These are phyloP conservation scores for Mythimna vitellina DNA, from an alignment of 2,888 invertebrate species.

Conservation along the genomic window DNA sequence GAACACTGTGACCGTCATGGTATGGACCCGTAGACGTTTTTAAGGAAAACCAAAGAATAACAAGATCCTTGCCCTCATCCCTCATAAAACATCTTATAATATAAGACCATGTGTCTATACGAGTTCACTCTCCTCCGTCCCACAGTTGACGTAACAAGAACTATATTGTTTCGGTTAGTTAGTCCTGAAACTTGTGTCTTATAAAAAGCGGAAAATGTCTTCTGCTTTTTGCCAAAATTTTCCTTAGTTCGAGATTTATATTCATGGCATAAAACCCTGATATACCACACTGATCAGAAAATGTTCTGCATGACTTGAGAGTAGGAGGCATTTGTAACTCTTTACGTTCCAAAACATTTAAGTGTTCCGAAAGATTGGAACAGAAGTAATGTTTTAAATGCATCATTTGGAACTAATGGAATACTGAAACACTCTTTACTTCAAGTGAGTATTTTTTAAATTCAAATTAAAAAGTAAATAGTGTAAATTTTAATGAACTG, in stretches of 20 bases:
- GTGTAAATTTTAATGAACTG: too few relatives aligned
- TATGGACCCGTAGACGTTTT: too few relatives aligned
- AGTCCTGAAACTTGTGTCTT: slow-evolving; percentile 35
- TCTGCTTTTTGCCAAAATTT: slow-evolving; percentile 30
- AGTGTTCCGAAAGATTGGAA: too few relatives aligned
- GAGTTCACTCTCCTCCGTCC: slow-evolving; percentile 14
- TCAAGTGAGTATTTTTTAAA: too few relatives aligned
- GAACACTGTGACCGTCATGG: too few relatives aligned
- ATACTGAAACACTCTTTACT: too few relatives aligned
- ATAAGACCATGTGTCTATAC: slow-evolving; percentile 29
- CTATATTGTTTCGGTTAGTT: slow-evolving; percentile 56
- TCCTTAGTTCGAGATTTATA: slow-evolving; percentile 9
- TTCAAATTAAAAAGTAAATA: too few relatives aligned
- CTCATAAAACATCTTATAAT: slow-evolving; percentile 24
- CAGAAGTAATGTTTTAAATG: too few relatives aligned
- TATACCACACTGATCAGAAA: slow-evolving; percentile 21
- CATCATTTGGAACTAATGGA: too few relatives aligned
- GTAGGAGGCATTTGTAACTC: too few relatives aligned
- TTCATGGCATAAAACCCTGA: slow-evolving; percentile 26
- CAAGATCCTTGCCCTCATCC: slow-evolving; percentile 29
- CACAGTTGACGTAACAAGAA: slow-evolving; percentile 39
- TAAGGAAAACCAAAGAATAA: slow-evolving; percentile 16
- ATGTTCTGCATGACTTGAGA: slow-evolving; percentile 4
- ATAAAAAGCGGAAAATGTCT: slow-evolving; percentile 44
- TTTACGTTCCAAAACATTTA: too few relatives aligned